phyloP scores from a whole-genome alignment of 2,113 vertebrate species.

The Polyodon spathula region DNA sequence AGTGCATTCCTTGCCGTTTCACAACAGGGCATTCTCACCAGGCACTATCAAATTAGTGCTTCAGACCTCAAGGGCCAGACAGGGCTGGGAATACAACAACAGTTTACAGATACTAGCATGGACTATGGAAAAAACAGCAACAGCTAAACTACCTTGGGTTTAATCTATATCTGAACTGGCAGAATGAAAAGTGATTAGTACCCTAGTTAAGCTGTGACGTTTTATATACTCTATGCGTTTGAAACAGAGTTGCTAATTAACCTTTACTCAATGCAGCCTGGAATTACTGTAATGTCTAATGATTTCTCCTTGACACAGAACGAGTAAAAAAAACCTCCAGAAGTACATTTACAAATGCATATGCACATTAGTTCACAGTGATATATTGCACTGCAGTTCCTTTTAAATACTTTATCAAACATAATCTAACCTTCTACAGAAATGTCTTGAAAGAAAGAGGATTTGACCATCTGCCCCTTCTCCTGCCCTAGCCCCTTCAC shows the following conservation, averaged over 20 bases:
- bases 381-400: no score
- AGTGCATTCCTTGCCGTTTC: conserved; percentile 22
- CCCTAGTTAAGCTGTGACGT: conserved; percentile 1
- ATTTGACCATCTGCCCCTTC: conserved; percentile 55
- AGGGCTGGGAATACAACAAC: conserved; percentile 10
- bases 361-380: no score
- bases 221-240: no score
- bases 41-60: conserved; percentile 16
- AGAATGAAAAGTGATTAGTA: conserved; percentile 8
- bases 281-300: conserved; percentile 19
- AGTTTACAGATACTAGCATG: conserved; percentile 23
- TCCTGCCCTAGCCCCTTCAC: conserved; percentile 47
- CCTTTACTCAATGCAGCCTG: conserved; percentile 24
- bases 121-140: conserved; percentile 47
- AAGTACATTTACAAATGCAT: no score
- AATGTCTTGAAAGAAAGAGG: conserved; percentile 31
- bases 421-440: no score
- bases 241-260: conserved; percentile 19
- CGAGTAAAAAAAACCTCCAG: no score
- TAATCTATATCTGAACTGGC: conserved; percentile 27
- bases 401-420: no score
- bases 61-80: background rate
- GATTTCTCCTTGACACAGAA: conserved; percentile 15
- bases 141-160: conserved; percentile 15
- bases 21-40: conserved; percentile 19